These are phyloP conservation scores for Microcebus lehilahytsara DNA, from an alignment of 2,113 vertebrate species.

Conservation along the genomic window DNA sequence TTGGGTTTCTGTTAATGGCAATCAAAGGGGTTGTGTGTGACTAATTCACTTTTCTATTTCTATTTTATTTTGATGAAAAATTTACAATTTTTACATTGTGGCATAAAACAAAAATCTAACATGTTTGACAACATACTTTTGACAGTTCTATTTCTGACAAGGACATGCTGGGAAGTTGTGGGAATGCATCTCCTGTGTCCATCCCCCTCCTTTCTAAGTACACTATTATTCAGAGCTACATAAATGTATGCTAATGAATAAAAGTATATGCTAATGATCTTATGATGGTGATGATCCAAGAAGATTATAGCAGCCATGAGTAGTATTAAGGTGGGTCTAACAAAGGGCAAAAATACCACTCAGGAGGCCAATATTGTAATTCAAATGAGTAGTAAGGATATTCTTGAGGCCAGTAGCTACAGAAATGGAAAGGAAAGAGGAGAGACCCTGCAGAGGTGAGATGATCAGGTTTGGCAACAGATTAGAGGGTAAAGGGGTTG, in stretches of 20 bases:
- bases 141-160: slow-evolving; percentile 57
- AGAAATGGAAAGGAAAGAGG: not conserved
- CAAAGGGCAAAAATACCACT: not conserved
- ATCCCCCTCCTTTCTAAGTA: not conserved
- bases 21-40: slow-evolving; percentile 32
- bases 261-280: slow-evolving; percentile 4
- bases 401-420: not conserved
- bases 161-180: slow-evolving; percentile 36
- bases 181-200: not conserved
- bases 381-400: not conserved
- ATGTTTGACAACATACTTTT: slow-evolving; percentile 70
- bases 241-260: slow-evolving; percentile 24
- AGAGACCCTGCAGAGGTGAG: not conserved
- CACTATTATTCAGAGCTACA: slow-evolving; percentile 4
- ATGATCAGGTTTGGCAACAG: not conserved
- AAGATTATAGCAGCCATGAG: not conserved
- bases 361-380: not conserved
- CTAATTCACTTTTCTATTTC: slow-evolving; percentile 42
- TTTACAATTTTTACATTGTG: slow-evolving; percentile 55
- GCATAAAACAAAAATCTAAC: slow-evolving; percentile 45
- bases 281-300: not conserved
- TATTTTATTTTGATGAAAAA: slow-evolving; percentile 62
- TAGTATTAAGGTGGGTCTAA: not conserved
- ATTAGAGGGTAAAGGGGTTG: not conserved
- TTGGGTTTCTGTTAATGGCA: slow-evolving; percentile 17